Evolutionary conservation across 2,113 vertebrate species (phyloP).

Genomic region (Hippopotamus amphibius): DNA sequence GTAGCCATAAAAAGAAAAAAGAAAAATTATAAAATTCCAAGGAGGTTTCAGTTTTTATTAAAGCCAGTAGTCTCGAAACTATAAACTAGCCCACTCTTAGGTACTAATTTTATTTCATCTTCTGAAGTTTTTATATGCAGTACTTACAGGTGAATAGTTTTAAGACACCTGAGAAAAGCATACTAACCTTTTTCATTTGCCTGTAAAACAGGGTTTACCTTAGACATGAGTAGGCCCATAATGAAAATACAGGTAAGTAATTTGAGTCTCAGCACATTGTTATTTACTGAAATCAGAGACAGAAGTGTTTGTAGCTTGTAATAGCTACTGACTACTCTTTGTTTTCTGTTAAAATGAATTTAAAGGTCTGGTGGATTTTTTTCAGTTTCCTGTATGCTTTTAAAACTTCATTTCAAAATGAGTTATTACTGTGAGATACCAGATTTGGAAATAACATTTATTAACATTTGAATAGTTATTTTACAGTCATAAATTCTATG

Average conservation of each 20-base stretch:
- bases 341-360: conserved; percentile 41
- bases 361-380: background rate
- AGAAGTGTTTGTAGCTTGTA: background rate
- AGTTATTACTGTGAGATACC: background rate
- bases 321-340: background rate
- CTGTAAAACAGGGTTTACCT: background rate
- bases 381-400: background rate
- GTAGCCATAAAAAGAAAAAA: background rate
- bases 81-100: background rate
- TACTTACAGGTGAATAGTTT: background rate
- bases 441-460: conserved; percentile 54
- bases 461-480: conserved; percentile 46
- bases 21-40: background rate
- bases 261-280: conserved; percentile 37
- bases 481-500: background rate
- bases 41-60: conserved; percentile 1
- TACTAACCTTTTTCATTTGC: background rate
- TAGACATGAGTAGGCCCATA: conserved; percentile 4
- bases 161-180: conserved; percentile 43
- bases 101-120: conserved; percentile 47
- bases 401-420: conserved; percentile 41
- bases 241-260: conserved; percentile 43
- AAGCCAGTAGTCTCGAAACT: conserved; percentile 24
- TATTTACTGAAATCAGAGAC: conserved; percentile 11
- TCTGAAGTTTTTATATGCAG: conserved; percentile 27